phyloP scores from a whole-genome alignment of 2,113 vertebrate species.

The Myiagra hebetior region DNA sequence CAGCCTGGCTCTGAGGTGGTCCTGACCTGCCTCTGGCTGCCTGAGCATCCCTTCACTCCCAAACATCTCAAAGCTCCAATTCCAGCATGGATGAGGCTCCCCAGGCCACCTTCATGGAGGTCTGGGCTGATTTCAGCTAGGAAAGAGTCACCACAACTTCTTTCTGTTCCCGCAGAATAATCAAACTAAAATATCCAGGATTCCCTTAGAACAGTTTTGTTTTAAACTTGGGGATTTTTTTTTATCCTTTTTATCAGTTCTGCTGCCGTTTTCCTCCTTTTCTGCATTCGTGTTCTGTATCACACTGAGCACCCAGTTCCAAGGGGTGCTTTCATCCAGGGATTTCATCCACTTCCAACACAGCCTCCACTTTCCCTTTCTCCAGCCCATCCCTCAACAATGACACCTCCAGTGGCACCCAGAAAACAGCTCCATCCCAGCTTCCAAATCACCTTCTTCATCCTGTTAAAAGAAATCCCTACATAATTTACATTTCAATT shows the following conservation, averaged over 20 bases:
- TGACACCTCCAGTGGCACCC: background rate
- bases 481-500: background rate
- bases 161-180: background rate
- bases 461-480: no score
- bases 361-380: background rate
- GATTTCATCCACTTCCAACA: background rate
- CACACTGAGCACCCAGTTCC: background rate
- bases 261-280: background rate
- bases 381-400: background rate
- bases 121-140: background rate
- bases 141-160: background rate
- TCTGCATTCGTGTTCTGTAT: background rate
- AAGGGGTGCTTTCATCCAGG: background rate
- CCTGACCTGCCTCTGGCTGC: background rate
- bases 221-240: background rate
- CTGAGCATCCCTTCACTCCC: background rate
- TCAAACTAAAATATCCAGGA: background rate
- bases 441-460: background rate
- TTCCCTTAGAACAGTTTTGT: accelerated
- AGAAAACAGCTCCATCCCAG: background rate
- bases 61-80: accelerated
- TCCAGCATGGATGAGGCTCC: background rate
- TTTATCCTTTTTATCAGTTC: background rate
- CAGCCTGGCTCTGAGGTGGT: accelerated
- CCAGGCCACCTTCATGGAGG: accelerated